These are phyloP conservation scores for Zapornia atra DNA, from an alignment of 2,113 vertebrate genomes.

Conservation along the genomic window DNA sequence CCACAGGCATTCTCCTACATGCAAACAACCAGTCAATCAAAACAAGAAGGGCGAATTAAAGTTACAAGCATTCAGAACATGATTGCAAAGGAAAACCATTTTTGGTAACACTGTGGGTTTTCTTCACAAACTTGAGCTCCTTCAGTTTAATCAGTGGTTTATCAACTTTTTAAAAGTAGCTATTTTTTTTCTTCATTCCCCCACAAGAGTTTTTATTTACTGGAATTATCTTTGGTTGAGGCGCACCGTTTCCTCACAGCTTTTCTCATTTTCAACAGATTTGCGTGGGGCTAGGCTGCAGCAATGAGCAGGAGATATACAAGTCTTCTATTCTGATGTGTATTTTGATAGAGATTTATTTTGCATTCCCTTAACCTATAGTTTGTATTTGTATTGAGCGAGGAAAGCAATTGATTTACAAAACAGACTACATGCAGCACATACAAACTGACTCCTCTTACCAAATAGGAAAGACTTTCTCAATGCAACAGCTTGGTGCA, in stretches of 20 bases:
- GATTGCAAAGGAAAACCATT: not conserved
- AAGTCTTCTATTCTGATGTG: not conserved
- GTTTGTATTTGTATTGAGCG: slow-evolving; percentile 26
- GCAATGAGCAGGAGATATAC: not conserved
- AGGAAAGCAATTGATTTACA: slow-evolving; percentile 65
- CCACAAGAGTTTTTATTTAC: not conserved
- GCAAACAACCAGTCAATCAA: not conserved
- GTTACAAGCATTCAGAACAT: not conserved
- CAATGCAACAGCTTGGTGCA: slow-evolving; percentile 74
- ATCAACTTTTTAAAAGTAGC: not conserved
- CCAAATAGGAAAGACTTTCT: slow-evolving; percentile 56
- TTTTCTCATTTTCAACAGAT: not conserved
- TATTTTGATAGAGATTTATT: slow-evolving; percentile 38
- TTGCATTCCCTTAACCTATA: slow-evolving; percentile 52
- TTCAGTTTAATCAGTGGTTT: not conserved
- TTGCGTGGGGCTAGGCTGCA: not conserved
- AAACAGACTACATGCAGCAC: slow-evolving; percentile 52
- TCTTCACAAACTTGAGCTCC: not conserved
- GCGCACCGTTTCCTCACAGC: fast-evolving
- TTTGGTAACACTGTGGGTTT: not conserved
- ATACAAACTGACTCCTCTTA: slow-evolving; percentile 51
- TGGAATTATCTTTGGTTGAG: not conserved
- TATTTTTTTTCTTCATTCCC: not conserved
- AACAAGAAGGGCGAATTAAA: fast-evolving
- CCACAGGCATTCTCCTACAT: not conserved